Base-by-base conservation (phyloP, 2,888 invertebrate genomes). In the Campoplex capitator region DNA sequence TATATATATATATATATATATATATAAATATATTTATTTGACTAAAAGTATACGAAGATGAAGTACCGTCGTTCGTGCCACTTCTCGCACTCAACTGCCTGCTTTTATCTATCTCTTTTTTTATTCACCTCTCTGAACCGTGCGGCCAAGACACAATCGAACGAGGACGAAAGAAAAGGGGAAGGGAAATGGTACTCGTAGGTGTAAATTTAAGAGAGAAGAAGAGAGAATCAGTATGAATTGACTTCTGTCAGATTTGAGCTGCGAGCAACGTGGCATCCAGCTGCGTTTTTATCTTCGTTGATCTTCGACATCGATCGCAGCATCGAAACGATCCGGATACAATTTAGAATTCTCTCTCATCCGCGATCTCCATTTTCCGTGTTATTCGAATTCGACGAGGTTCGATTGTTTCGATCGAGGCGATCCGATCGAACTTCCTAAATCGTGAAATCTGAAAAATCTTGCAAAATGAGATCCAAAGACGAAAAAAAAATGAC, bases 11-110 rank as follows among this genome's bases (percentile, higher is more conserved):
- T 9, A 9, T 42, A 42, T 42, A 7, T 42, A 9, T 51, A 42
- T 42, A 9, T 9, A 9, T 42, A 42, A 6, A 7, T 42, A 9
- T 45, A 45, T 38, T 6, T 3, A 38, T 6, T 38, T 6, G 38
- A 45, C 45, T 45, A 45, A 45, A 45, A 11, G 3, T 54, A 11
- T 48, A 68, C 32, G 76, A 81, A 70, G 28, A 83, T 77, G 77
- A 84, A 76, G 75, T 76, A 76, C 84, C 82, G 83, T 78, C 85
- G 83, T 58, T 81, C 80, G 89, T 88, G 86, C 88, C 84, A 89
- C 88, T 89, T 88, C 65, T 77, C 51, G 81, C 45, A 62, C 75
- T 74, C 67, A 75, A 62, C 48, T 82, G 75, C 70, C 70, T 54
- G n/a, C 80, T 70, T 81, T 68, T 62, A 67, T 81, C 78, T 74